Conservation (phyloP, 2,113 vertebrate species). For the Cynopterus brachyotis region DNA sequence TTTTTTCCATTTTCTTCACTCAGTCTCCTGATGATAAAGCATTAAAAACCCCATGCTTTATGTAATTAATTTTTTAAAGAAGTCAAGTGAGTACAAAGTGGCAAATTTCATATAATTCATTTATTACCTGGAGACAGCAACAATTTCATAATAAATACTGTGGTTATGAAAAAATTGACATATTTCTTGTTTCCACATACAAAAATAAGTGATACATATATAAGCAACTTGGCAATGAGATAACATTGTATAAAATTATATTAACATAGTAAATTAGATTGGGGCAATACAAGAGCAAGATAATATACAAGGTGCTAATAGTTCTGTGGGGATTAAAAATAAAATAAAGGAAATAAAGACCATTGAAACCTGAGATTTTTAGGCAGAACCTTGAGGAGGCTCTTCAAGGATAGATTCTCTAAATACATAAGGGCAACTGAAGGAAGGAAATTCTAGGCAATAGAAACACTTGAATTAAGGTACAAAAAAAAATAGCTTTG, state of each 20-base stretch:
- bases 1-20: not conserved
- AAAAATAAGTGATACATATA: not conserved
- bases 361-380: not conserved
- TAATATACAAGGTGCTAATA: not conserved
- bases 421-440: not conserved
- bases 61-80: conserved; percentile 1
- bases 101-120: not conserved
- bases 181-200: not conserved
- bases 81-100: not conserved
- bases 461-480: not conserved
- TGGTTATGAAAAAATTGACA: not conserved
- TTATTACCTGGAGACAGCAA: not conserved
- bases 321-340: not conserved
- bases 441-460: not conserved
- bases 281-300: not conserved
- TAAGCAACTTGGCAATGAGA: not conserved
- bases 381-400: not conserved
- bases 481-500: not conserved
- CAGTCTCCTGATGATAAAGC: not conserved
- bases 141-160: not conserved
- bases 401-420: not conserved
- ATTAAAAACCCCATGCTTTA: not conserved
- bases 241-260: not conserved
- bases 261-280: not conserved
- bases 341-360: not conserved